Conservation (phyloP, 2,797 vertebrate species). For the Furcifer pardalis region DNA sequence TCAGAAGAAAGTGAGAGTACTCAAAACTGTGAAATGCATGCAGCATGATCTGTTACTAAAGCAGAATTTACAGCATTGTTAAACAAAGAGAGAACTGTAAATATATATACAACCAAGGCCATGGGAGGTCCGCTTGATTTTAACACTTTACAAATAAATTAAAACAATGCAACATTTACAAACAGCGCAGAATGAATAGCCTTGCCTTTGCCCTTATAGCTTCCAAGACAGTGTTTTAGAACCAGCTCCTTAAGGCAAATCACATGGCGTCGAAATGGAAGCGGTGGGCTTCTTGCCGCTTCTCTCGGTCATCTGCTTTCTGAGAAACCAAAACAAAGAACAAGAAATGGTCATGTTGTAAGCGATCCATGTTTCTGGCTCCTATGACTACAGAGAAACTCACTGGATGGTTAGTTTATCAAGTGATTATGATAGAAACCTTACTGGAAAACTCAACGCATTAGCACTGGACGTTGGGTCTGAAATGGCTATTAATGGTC, state of each 20-base stretch:
- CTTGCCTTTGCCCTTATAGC: slow-evolving; percentile 38
- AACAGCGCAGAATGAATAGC: slow-evolving; percentile 61
- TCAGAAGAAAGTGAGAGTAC: slow-evolving; percentile 50
- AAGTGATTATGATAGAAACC: slow-evolving; percentile 47
- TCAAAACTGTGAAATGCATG: slow-evolving; percentile 58
- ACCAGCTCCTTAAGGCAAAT: slow-evolving; percentile 69
- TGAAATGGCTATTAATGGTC: slow-evolving; percentile 57
- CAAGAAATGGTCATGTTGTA: background rate
- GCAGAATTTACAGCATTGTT: slow-evolving; percentile 58
- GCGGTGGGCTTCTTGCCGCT: slow-evolving; percentile 95
- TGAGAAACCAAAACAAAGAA: slow-evolving; percentile 74
- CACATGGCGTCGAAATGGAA: slow-evolving; percentile 99
- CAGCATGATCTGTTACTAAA: slow-evolving; percentile 52
- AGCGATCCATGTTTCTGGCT: background rate
- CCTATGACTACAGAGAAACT: slow-evolving; percentile 29
- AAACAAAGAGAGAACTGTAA: slow-evolving; percentile 55
- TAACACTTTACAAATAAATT: slow-evolving; percentile 75
- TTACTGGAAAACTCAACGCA: slow-evolving; percentile 40
- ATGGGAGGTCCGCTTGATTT: slow-evolving; percentile 60
- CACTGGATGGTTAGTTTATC: slow-evolving; percentile 34
- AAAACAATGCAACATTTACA: slow-evolving; percentile 75
- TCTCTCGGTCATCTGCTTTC: slow-evolving; percentile 98
- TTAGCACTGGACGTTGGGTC: slow-evolving; percentile 47
- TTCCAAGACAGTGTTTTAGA: slow-evolving; percentile 50
- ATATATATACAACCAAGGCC: slow-evolving; percentile 65